These are phyloP conservation scores for Drosophila kanapiae DNA, from an alignment of 1,140 invertebrate genomes.

Conservation along the genomic window DNA sequence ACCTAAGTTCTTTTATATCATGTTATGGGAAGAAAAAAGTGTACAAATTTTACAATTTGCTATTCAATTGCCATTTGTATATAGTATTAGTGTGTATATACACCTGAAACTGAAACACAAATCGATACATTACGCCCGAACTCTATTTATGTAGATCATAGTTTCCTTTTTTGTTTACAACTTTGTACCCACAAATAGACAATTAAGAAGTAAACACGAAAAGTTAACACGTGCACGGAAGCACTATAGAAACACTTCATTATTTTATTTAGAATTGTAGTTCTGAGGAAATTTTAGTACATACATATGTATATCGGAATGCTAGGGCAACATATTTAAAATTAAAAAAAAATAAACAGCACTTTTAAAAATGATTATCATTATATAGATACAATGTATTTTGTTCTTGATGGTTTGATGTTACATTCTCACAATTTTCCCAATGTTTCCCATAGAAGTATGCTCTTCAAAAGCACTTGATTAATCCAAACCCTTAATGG, in stretches of 20 bases:
- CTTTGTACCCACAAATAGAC: slow-evolving; percentile 37
- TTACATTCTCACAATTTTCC: not conserved
- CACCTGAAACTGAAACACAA: slow-evolving; percentile 1
- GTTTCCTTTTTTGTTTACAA: slow-evolving; percentile 24
- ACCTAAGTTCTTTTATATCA: not conserved
- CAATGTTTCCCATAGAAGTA: slow-evolving; percentile 7
- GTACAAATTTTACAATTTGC: not conserved
- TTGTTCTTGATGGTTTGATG: not conserved
- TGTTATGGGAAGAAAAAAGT: not conserved
- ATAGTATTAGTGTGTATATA: not conserved
- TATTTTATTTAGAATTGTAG: slow-evolving; percentile 28
- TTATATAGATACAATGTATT: not conserved
- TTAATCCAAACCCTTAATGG: slow-evolving; percentile 40
- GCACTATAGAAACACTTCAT: slow-evolving; percentile 33
- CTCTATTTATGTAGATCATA: slow-evolving; percentile 9
- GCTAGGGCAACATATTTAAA: no score
- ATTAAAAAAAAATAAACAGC: not conserved
- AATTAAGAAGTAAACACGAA: slow-evolving; percentile 43
- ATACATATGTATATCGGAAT: not conserved
- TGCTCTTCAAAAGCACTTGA: slow-evolving; percentile 20
- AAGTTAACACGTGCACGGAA: slow-evolving; percentile 41
- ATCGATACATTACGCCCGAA: not conserved
- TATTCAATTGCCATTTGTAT: not conserved
- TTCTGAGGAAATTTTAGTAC: slow-evolving; percentile 5
- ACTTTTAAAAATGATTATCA: not conserved